Evolutionary conservation across 1,140 invertebrate genomes (phyloP), one percentile per base, ranked within the genome.

Genomic region (Listronotus oregonensis): DNA sequence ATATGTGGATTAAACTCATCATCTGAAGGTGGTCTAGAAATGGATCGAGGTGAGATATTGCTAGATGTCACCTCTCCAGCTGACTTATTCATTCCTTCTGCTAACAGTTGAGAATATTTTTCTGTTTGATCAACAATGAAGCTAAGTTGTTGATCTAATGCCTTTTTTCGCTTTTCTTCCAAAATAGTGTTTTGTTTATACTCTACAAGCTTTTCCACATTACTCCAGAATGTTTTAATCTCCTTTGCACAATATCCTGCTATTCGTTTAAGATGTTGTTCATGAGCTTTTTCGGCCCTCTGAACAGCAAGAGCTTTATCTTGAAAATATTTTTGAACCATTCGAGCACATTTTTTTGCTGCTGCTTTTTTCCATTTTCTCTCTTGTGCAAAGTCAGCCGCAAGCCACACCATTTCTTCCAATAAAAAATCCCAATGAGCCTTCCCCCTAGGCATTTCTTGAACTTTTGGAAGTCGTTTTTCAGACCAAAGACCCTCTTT

Each of bases 81-180:
- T n/a, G 82, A 80, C 77, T 87, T 87, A 73, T 87, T 90, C 81
- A 93, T 87, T 57, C 90, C 90, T 78, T 92, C 92, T 8, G 93
- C 92, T 32, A 96, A 79, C 81, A 93, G 88, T 3, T 91, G 91
- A 21, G 96, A 98, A 83, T 97, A 98, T 77, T 97, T 97, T 81
- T 99, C 97, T 0, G 97, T 99, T 81, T 98, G 95, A 82, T 97
- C 96, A 46, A 99, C 96, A 75, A 99, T 97, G 77, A 98, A 98
- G 79, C 95, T 97, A 17, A 99, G 84, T 80, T 99, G 97, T 70
- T 98, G 90, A 84, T 99, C 97, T 43, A 99, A 83, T 0, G 95
- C 95, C 74, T 96, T 92, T 77, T 98, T 97, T 56, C 94, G 86
- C 75, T 97, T 96, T 74, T 96, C 94, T 79, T 98, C 96, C 18